Percentiles rank a stretch among this genome's conserved stretches.
Evolutionary conservation across 2,888 invertebrate species (phyloP).

Genomic region (Parthenolecanium corni): DNA sequence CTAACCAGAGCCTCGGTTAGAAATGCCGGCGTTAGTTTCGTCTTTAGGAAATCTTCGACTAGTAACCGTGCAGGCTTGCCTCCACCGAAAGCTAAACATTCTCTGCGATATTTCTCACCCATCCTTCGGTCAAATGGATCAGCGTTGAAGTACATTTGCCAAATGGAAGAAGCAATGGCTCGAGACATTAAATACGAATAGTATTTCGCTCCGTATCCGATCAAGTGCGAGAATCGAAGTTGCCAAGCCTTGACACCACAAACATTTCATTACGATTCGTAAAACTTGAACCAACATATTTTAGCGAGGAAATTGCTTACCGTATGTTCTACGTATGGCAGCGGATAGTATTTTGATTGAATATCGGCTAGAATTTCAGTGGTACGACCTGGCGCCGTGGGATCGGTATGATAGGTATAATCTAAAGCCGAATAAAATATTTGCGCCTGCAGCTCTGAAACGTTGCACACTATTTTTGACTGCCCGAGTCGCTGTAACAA

Average conservation of each 20-base stretch:
- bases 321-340: constrained; percentile 78
- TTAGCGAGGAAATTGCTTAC: too few relatives aligned
- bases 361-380: constrained; percentile 63
- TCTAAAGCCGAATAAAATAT: constrained; percentile 79
- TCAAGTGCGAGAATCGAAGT: constrained; percentile 85
- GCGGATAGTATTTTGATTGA: constrained; percentile 70
- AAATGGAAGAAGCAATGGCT: constrained; percentile 84
- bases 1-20: constrained; percentile 65
- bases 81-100: constrained; percentile 77
- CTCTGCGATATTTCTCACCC: constrained; percentile 64
- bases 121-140: constrained; percentile 65
- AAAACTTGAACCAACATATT: too few relatives aligned
- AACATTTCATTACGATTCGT: neutral
- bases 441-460: constrained; percentile 80
- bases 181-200: constrained; percentile 93
- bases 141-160: constrained; percentile 71
- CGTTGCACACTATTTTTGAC: constrained; percentile 75
- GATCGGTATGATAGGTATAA: constrained; percentile 69
- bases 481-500: constrained; percentile 69
- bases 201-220: constrained; percentile 97
- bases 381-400: constrained; percentile 45
- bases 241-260: constrained; percentile 68
- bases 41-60: constrained; percentile 64
- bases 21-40: constrained; percentile 60
- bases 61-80: constrained; percentile 68